Base-by-base conservation (phyloP, 2,797 vertebrate genomes). In the Pelodytes ibericus region DNA sequence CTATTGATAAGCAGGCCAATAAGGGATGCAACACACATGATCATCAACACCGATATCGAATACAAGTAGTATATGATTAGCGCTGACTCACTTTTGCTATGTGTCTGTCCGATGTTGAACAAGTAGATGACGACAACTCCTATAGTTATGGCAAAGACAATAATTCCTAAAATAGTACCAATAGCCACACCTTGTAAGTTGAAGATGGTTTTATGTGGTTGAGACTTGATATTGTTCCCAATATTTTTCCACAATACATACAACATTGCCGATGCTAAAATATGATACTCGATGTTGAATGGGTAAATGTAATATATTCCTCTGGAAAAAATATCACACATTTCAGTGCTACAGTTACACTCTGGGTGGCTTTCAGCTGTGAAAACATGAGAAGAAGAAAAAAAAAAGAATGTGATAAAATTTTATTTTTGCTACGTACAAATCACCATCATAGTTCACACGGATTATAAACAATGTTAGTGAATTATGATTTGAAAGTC, bases 221-320 rank as follows among this genome's bases (percentile, higher is more conserved):
- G 88, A 22, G 86, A 75, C 74, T 95, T 92, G 0, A 95, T 86
- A 31, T 88, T 90, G 75, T 95, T 94, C 0, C 98, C 98, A 0
- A 98, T 92, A 84, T 99, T 99, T 83, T 98, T 98, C 98, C 98
- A 99, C 81, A 99, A 92, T 75, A 99, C 94, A 0, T 96, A 98
- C 57, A 99, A 91, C 93, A 98, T 92, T 0, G 92, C 96, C 0
- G 98, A 98, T 65, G 97, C 96, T 72, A 99, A 93, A 83, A 99
- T 96, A 89, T 99, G 97, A 83, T 97, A 99, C 83, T 99, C 97
- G 0, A 97, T 96, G 85, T 96, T 96, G 88, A 99, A 99, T 16
- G 98, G 98, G 70, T 95, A 97, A 9, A 99, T 93, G 73, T 98
- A 99, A 82, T 94, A 95, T 71, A 96, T 92, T 72, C 95, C 94